Evolutionary conservation across 2,113 vertebrate species (phyloP).

Genomic region (Prolemur simus): DNA sequence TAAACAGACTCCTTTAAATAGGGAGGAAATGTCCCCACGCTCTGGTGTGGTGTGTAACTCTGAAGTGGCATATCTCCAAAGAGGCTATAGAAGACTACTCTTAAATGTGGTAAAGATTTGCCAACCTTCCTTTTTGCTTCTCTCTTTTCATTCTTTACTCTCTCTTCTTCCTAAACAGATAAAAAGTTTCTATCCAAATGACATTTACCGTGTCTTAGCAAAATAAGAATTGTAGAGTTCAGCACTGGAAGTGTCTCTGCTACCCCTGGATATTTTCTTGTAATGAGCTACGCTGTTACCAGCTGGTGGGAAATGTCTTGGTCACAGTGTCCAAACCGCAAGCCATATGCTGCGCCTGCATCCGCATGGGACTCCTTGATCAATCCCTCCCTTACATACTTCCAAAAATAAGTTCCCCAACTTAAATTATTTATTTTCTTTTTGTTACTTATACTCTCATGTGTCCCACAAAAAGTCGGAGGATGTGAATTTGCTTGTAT

Average conservation of each 20-base stretch:
- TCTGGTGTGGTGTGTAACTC: not conserved
- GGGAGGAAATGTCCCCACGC: not conserved
- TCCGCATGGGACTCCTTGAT: not conserved
- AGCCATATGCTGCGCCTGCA: not conserved
- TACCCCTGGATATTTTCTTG: not conserved
- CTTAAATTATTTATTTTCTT: not conserved
- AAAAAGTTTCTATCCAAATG: not conserved
- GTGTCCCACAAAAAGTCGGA: not conserved
- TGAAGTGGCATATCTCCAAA: not conserved
- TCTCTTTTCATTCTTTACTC: not conserved
- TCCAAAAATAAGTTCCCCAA: not conserved
- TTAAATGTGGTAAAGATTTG: not conserved
- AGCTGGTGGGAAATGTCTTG: constrained; percentile 46
- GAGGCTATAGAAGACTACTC: not conserved
- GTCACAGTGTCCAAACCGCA: constrained; percentile 32
- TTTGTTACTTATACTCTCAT: not conserved
- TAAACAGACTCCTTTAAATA: not conserved
- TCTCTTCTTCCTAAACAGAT: not conserved
- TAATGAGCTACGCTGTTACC: not conserved
- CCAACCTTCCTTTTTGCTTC: not conserved
- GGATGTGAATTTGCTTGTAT: not conserved
- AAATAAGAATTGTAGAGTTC: not conserved
- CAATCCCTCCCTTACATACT: not conserved
- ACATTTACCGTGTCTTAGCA: not conserved
- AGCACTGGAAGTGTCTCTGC: not conserved